phyloP scores from a whole-genome alignment of 2,113 vertebrate species.

The Amblyopsis rosae region DNA sequence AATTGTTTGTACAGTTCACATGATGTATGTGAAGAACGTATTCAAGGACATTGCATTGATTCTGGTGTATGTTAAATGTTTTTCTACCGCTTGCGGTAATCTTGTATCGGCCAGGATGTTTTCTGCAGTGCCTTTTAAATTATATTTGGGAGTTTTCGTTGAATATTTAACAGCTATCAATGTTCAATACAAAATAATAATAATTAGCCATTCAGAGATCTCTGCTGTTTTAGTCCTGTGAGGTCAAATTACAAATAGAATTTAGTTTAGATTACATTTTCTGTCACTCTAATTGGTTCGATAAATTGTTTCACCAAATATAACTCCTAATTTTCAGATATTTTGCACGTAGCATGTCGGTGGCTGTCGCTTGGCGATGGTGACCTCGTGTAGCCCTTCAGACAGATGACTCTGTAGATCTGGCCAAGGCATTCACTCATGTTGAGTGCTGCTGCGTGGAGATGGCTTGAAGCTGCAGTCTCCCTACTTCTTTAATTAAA shows the following conservation, averaged over 20 bases:
- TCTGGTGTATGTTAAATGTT: background rate
- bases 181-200: background rate
- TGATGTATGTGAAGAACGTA: background rate
- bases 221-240: slow-evolving; percentile 1
- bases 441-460: slow-evolving; percentile 53
- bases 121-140: background rate
- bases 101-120: background rate
- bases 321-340: too few species aligned
- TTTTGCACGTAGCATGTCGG: background rate
- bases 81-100: background rate
- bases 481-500: slow-evolving; percentile 66
- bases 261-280: too few species aligned
- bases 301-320: too few species aligned
- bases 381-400: slow-evolving; percentile 53
- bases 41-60: background rate
- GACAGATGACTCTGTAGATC: slow-evolving; percentile 68
- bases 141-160: background rate
- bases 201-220: slow-evolving; percentile 9
- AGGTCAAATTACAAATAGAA: background rate
- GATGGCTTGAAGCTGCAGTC: slow-evolving; percentile 36
- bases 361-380: slow-evolving; percentile 22
- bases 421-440: slow-evolving; percentile 50
- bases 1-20: background rate
- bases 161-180: background rate
- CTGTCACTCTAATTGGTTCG: too few species aligned